phyloP scores from a whole-genome alignment of 2,888 invertebrate species.

The Chymomyza procnemis region DNA sequence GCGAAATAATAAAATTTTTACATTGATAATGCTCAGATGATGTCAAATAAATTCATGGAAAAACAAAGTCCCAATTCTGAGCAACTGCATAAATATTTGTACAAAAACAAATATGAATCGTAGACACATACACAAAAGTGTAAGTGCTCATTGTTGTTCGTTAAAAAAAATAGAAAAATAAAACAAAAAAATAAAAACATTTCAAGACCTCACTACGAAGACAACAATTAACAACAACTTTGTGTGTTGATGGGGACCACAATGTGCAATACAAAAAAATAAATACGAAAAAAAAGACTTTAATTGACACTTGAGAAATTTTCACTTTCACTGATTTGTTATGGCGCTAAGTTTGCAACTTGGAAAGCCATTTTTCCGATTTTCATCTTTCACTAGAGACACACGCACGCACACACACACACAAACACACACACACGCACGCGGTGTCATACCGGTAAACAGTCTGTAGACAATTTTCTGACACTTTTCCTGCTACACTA shows the following conservation, averaged over 20 bases:
- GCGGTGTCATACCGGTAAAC: constrained; percentile 27
- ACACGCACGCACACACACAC: constrained; percentile 11
- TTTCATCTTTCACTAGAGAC: constrained; percentile 55
- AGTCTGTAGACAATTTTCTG: constrained; percentile 18
- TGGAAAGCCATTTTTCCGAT: constrained; percentile 50
- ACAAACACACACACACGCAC: neutral
- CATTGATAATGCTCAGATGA: neutral
- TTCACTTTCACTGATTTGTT: constrained; percentile 71
- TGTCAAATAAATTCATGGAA: constrained; percentile 4
- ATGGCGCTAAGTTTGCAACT: constrained; percentile 45
- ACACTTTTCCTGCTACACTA: constrained; percentile 23
- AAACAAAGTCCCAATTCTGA: constrained; percentile 23
- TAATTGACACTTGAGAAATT: constrained; percentile 68
- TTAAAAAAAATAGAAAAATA: constrained; percentile 2
- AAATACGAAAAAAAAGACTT: too few species aligned
- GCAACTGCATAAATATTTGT: constrained; percentile 57
- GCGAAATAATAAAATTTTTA: neutral
- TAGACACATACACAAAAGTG: constrained; percentile 22
- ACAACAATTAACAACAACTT: constrained; percentile 7
- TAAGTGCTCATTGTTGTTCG: neutral
- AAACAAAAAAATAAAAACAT: neutral
- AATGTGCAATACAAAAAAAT: constrained; percentile 29
- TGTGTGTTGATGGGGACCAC: neutral
- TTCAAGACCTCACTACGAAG: neutral
- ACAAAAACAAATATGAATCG: neutral